Conservation (phyloP, 2,113 vertebrate genomes). For the Phodopus roborovskii region DNA sequence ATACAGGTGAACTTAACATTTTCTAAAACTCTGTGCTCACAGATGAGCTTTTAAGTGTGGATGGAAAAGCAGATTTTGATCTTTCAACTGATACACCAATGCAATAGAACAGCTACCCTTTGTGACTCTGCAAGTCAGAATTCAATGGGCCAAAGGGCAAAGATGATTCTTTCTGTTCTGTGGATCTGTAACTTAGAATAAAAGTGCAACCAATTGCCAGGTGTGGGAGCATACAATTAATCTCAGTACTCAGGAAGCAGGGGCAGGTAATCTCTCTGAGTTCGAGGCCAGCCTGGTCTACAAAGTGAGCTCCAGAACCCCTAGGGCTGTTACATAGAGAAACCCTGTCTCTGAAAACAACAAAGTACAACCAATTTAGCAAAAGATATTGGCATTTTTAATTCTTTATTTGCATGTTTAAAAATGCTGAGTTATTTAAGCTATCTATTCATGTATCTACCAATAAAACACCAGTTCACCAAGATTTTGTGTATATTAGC, state of each 20-base stretch:
- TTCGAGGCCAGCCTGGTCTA: background rate
- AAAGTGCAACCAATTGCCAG: background rate
- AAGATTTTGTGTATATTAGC: background rate
- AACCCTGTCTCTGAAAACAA: background rate
- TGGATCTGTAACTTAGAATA: background rate
- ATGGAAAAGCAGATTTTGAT: slow-evolving; percentile 1
- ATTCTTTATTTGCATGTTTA: slow-evolving; percentile 31
- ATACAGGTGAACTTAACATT: background rate
- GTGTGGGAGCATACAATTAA: background rate
- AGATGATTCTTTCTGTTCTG: background rate
- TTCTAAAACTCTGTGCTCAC: background rate
- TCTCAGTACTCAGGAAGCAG: background rate
- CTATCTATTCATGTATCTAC: background rate
- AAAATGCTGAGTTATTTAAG: slow-evolving; percentile 24
- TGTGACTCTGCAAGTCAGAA: background rate
- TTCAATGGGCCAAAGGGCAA: background rate
- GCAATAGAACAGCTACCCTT: background rate
- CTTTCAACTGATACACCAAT: background rate
- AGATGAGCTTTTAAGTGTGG: background rate
- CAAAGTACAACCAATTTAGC: background rate
- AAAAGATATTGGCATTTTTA: background rate
- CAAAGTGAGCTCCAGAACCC: too few species aligned
- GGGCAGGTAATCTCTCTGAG: background rate
- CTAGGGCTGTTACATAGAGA: background rate
- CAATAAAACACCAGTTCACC: background rate